Evolutionary conservation across 2,888 invertebrate genomes (phyloP), one percentile per base, ranked within the genome.

Genomic region (Cancer borealis): DNA sequence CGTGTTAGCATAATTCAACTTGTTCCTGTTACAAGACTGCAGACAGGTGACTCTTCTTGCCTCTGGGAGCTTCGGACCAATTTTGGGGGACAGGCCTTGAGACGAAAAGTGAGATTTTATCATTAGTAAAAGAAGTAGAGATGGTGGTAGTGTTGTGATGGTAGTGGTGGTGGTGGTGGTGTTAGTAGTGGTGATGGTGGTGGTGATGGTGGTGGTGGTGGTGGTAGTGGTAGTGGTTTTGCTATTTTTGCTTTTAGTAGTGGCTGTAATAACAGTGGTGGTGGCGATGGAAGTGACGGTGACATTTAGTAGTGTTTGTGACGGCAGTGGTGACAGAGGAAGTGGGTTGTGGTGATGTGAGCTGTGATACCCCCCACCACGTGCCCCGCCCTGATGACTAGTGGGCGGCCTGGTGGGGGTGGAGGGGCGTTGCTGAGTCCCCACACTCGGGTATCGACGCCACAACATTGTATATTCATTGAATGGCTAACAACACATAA

Each of bases 401-500:
- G 73, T 26, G 26, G 73, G 73, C 10, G 73, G 4, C 5, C 73
- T 73, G n/a, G 73, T 4, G 26, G 73, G 73, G 8, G 26, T 8
- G 73, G 73, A 26, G 73, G 73, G 26, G n/a, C 73, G n/a, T 4
- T 1, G 30, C 84, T n/a, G 10, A 30, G 3, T 26, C n/a, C 73
- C n/a, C n/a, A 21, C 73, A 79, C n/a, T 17, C 73, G 91, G 60
- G 91, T 91, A 73, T 66, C 39, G 45, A 39, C 21, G 66, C 60
- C 21, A 14, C 39, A 45, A 45, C 91, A 91, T 91, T 91, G 73
- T 39, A 45, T 91, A 91, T 91, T 91, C 91, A 91, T 91, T 91
- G 91, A 66, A 60, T 39, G 91, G 17, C 73, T 66, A 73, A 91
- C 73, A 45, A 66, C 73, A 30, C 66, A 30, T 73, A 66, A 66